phyloP scores from a whole-genome alignment of 2,797 vertebrate genomes.

The Poeciliopsis turneri region DNA sequence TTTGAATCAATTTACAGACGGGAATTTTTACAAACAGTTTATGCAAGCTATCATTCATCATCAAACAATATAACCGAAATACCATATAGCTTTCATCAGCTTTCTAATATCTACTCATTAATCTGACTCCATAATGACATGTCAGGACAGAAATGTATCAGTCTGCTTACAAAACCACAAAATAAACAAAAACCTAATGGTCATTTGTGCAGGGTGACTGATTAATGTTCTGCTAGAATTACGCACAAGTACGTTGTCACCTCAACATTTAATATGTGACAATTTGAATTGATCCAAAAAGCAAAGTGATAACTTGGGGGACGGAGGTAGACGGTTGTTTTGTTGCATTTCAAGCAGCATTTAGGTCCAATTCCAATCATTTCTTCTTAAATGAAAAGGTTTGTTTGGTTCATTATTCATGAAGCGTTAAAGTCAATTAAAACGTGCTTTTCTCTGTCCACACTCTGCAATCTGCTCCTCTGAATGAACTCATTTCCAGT shows the following conservation, averaged over 20 bases:
- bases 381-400: neutral
- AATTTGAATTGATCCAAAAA: neutral
- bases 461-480: neutral
- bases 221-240: neutral
- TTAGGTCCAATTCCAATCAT: neutral
- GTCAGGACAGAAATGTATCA: neutral
- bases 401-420: neutral
- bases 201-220: neutral
- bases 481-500: neutral
- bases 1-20: neutral
- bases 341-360: neutral
- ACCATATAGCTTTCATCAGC: neutral
- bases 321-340: neutral
- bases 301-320: neutral
- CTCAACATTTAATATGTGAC: neutral
- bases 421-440: neutral
- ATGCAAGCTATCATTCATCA: neutral
- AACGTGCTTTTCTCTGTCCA: neutral
- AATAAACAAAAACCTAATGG: neutral
- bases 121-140: neutral
- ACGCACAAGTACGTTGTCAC: neutral
- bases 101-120: neutral
- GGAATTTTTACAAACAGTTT: no score
- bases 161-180: neutral
- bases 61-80: neutral